Evolutionary conservation across 2,113 vertebrate species (phyloP).

Genomic region (Pithys albifrons): DNA sequence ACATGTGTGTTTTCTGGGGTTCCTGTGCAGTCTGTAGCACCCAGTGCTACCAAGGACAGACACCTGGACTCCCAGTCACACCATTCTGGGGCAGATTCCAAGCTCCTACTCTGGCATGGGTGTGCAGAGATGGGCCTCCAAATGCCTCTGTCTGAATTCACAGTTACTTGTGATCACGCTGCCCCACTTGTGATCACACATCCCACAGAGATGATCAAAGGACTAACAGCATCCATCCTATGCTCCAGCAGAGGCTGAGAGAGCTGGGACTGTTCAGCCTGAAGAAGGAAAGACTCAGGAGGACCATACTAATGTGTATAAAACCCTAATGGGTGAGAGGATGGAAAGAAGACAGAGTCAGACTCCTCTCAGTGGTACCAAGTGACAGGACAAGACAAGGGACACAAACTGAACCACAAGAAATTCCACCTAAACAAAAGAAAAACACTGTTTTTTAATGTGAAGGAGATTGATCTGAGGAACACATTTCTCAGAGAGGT

Average conservation of each 20-base stretch:
- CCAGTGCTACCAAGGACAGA: not conserved
- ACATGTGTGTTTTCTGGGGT: not conserved
- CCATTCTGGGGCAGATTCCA: not conserved
- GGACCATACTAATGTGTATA: not conserved
- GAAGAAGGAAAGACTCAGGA: not conserved
- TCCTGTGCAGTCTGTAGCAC: not conserved
- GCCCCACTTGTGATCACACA: slow-evolving; percentile 1
- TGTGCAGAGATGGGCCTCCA: not conserved
- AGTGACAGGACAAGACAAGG: not conserved
- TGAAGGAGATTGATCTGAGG: not conserved
- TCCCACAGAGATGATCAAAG: not conserved
- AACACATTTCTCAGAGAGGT: not conserved
- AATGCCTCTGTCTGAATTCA: not conserved
- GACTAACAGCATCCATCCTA: not conserved
- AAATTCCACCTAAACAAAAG: not conserved
- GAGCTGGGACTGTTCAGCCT: not conserved
- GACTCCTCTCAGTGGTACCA: not conserved
- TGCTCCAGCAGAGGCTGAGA: not conserved
- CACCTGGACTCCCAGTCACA: not conserved
- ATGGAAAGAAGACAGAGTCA: not conserved
- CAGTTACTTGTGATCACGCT: not conserved
- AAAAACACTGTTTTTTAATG: not conserved
- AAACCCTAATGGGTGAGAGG: not conserved
- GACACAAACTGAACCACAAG: not conserved
- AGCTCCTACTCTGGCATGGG: not conserved